Conservation (phyloP, 2,113 vertebrate genomes). For the Catagonus wagneri region DNA sequence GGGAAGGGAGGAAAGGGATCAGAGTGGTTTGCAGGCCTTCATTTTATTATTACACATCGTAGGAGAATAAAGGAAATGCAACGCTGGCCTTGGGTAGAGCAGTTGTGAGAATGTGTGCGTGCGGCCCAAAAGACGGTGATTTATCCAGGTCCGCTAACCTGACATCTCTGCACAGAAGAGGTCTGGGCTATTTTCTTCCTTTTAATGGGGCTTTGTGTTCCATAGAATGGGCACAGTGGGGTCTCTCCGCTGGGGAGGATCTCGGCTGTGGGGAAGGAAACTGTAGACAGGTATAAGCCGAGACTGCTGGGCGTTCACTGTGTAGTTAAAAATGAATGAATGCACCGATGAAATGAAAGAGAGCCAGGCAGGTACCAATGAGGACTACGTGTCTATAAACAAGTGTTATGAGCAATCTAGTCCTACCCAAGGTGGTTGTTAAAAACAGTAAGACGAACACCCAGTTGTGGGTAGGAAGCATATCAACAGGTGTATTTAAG, state of each 20-base stretch:
- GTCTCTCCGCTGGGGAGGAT: not conserved
- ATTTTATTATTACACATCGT: constrained; percentile 27
- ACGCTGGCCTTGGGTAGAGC: not conserved
- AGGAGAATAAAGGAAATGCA: not conserved
- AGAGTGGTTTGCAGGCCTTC: not conserved
- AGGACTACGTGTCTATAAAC: not conserved
- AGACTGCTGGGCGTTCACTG: not conserved
- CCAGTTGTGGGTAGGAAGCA: too few relatives aligned
- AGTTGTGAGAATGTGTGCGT: not conserved
- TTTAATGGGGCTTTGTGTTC: not conserved
- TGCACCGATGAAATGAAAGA: not conserved
- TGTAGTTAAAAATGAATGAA: not conserved
- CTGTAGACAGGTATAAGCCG: not conserved
- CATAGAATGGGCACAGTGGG: not conserved
- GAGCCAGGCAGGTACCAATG: accelerated
- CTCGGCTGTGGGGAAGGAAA: not conserved
- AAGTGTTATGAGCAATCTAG: not conserved
- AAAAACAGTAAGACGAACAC: not conserved
- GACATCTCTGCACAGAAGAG: not conserved
- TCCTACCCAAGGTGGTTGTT: not conserved
- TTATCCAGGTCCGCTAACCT: not conserved
- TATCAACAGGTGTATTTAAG: not conserved
- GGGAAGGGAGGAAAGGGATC: not conserved
- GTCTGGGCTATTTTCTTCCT: not conserved
- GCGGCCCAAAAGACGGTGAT: not conserved